phyloP scores from a whole-genome alignment of 2,888 invertebrate genomes.

The Emmelina monodactyla region DNA sequence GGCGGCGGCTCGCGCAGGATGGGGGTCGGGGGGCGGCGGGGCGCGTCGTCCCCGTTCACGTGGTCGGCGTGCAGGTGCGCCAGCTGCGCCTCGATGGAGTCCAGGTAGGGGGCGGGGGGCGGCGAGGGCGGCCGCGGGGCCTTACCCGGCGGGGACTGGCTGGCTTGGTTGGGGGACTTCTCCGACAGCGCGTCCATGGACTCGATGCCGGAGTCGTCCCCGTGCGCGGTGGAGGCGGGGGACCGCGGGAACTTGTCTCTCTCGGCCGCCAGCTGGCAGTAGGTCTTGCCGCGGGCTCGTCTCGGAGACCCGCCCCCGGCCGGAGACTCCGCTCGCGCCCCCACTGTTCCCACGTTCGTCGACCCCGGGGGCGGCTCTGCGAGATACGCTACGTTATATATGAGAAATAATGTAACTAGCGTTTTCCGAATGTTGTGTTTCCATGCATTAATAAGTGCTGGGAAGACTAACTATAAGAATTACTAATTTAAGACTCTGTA shows the following conservation, averaged over 20 bases:
- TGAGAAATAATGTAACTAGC: too few species aligned
- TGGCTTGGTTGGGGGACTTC: constrained; percentile 88
- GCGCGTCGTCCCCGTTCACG: constrained; percentile 45
- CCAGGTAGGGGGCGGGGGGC: constrained; percentile 49
- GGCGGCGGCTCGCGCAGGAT: constrained; percentile 23
- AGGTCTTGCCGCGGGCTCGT: constrained; percentile 48
- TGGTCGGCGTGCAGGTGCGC: constrained; percentile 70
- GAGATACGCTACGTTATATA: too few species aligned
- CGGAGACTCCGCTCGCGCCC: constrained; percentile 36
- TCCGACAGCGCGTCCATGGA: constrained; percentile 94
- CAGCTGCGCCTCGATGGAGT: constrained; percentile 74
- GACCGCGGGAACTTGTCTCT: constrained; percentile 54
- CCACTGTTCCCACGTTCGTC: constrained; percentile 74
- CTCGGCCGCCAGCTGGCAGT: constrained; percentile 57
- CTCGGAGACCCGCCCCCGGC: constrained; percentile 34
- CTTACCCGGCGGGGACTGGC: constrained; percentile 71
- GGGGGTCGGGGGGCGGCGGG: constrained; percentile 46
- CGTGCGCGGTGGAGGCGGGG: constrained; percentile 67
- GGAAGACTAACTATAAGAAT: too few species aligned
- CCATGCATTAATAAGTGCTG: too few species aligned
- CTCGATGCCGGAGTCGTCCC: constrained; percentile 91
- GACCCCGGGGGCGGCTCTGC: constrained; percentile 72
- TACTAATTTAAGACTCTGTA: too few species aligned
- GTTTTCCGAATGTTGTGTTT: too few species aligned
- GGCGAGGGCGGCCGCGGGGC: constrained; percentile 54